These are phyloP conservation scores for Limnephilus lunatus DNA, from an alignment of 2,888 invertebrate species.

Conservation along the genomic window DNA sequence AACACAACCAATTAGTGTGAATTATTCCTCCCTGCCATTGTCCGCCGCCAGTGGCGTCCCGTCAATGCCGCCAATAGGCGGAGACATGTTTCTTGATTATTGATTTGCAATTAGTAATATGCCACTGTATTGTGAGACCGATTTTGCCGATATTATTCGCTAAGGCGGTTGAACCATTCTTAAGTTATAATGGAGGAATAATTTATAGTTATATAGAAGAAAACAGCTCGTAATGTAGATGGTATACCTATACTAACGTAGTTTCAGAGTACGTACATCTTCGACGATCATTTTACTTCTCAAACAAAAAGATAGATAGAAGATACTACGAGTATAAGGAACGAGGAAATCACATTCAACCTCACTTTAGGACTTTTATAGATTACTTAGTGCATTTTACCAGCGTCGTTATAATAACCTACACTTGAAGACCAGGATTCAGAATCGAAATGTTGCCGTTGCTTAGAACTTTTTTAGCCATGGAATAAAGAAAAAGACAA, in stretches of 20 bases:
- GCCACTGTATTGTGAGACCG: background rate
- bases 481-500: too few species aligned
- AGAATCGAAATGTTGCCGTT: too few species aligned
- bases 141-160: background rate
- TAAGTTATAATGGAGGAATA: background rate
- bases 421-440: too few species aligned
- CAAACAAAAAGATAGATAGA: too few species aligned
- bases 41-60: constrained; percentile 44
- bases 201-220: background rate
- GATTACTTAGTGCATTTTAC: too few species aligned
- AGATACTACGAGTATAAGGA: too few species aligned
- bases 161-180: background rate
- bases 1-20: constrained; percentile 62
- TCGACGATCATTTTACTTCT: background rate
- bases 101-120: constrained; percentile 64
- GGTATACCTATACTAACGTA: background rate
- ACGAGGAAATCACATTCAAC: too few species aligned
- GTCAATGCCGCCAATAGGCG: constrained; percentile 25
- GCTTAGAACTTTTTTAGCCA: too few species aligned
- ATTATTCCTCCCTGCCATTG: constrained; percentile 58
- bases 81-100: constrained; percentile 64
- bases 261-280: background rate
- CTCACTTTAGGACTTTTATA: too few species aligned
- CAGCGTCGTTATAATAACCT: too few species aligned
- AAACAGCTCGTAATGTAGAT: background rate